Evolutionary conservation across 2,888 invertebrate species (phyloP).

Genomic region (Drepanosiphum platanoidis): DNA sequence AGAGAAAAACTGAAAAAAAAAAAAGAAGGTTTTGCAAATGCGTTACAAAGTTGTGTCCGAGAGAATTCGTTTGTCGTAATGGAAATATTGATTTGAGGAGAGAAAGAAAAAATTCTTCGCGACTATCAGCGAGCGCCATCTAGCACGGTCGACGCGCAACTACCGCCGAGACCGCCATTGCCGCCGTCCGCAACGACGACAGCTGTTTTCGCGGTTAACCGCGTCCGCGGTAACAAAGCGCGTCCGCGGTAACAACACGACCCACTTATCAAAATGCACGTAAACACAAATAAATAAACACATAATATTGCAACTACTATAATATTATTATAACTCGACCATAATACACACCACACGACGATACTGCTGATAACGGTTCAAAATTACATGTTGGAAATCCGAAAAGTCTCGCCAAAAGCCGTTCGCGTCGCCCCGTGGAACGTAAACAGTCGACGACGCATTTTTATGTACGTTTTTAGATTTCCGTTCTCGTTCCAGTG

Average conservation of each 20-base stretch:
- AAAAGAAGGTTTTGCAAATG: no score
- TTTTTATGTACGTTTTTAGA: background rate
- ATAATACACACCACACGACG: background rate
- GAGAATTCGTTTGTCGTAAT: no score
- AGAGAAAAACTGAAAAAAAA: no score
- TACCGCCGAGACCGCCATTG: no score
- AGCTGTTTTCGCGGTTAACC: constrained; percentile 23
- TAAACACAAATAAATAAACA: constrained; percentile 43
- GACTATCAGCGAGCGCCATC: no score
- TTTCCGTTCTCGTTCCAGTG: constrained; percentile 10
- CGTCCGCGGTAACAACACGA: background rate
- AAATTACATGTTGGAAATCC: no score
- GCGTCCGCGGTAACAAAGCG: background rate
- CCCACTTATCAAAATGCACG: constrained; percentile 47
- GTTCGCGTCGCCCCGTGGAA: no score
- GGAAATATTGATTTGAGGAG: no score
- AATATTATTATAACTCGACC: constrained; percentile 17
- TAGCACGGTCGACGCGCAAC: background rate
- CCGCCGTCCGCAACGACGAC: background rate
- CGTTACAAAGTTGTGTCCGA: no score
- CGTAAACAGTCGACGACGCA: background rate
- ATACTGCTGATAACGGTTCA: background rate
- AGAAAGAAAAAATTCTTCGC: no score
- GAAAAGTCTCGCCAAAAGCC: no score
- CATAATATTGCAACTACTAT: constrained; percentile 52